Base-by-base conservation (phyloP, 2,797 vertebrate genomes). In the Chaetodon trifasciatus region DNA sequence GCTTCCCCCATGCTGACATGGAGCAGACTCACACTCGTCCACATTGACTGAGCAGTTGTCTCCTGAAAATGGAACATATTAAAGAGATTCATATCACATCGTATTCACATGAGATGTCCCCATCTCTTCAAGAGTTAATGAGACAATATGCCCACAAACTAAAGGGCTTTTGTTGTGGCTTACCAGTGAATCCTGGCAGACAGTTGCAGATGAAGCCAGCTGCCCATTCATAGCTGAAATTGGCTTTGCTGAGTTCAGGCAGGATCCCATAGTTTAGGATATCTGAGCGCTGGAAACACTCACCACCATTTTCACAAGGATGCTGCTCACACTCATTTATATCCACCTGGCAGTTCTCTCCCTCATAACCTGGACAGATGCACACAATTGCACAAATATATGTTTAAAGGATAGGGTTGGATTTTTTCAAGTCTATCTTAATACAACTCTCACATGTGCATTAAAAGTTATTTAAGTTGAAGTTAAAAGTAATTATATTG, bases 171-270 rank as follows among this genome's bases (percentile, higher is more conserved):
- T 53, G 5, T 4, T 21, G 8, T 39, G 16, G 6, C 92, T 96
- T 85, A 99, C 98, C 98, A 52, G 92, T 90, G 72, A 98, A 99
- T 69, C 98, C 98, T 0, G 95, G 86, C 32, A 79, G 92, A 82
- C 98, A 99, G 42, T 35, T 93, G 77, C 98, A 99, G 83, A 97
- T 83, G 89, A 97, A 98, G 0, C 98, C 98, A 0, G 94, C 95
- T 0, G 98, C 97, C 0, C 77, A 79, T 62, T 88, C 88, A 32
- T 96, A 97, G 92, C 92, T 96, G 94, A 99, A 98, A 11, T 77
- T 74, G 12, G 39, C 68, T 0, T 49, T 6, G 5, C 90, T 90
- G 68, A 98, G 96, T 83, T 89, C 89, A 2, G 94, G 87, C 47
- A 91, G 86, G 15, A 15, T 42, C 7, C 91, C 91, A 0, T 98